Evolutionary conservation across 1,140 invertebrate species (phyloP).

Genomic region (Bilobella aurantiaca): DNA sequence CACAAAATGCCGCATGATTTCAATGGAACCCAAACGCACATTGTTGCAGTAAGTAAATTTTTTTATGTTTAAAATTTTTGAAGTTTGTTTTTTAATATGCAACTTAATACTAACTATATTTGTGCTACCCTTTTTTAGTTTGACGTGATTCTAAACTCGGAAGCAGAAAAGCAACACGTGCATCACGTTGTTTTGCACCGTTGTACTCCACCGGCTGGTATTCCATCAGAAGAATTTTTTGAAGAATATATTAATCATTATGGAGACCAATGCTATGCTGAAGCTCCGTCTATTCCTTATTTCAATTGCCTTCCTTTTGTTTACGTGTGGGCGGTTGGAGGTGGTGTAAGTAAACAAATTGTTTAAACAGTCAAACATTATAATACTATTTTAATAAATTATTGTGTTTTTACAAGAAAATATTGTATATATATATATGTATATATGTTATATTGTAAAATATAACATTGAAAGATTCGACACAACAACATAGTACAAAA

Average conservation of each 20-base stretch:
- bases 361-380: no score
- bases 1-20: background rate
- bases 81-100: no score
- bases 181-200: slow-evolving; percentile 2
- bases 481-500: background rate
- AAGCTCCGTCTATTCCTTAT: background rate
- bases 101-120: no score
- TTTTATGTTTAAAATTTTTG: background rate
- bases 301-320: background rate
- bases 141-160: background rate
- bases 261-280: background rate
- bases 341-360: no score
- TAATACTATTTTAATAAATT: no score
- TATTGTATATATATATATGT: no score
- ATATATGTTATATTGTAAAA: no score
- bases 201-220: background rate
- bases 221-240: background rate
- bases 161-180: background rate
- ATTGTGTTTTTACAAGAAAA: no score
- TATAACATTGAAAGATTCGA: no score
- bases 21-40: background rate
- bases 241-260: background rate
- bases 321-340: slow-evolving; percentile 6
- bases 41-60: background rate
- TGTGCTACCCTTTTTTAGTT: background rate